These are phyloP conservation scores for Thamnophis sirtalis DNA, from an alignment of 2,113 vertebrate species.

Conservation along the genomic window DNA sequence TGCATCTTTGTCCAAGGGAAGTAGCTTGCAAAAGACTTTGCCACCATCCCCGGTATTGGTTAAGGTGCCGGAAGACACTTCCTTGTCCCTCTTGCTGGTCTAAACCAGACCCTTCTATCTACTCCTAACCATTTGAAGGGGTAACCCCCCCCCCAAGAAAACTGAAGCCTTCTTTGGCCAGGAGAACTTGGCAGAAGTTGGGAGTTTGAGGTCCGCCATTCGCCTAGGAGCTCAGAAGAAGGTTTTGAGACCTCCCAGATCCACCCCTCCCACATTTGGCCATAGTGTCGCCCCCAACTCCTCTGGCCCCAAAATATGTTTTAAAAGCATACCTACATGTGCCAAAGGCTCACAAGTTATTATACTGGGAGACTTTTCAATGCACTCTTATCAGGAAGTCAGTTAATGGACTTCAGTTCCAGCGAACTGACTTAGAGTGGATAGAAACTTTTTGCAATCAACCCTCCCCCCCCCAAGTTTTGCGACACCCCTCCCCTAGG, in stretches of 20 bases:
- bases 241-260: not conserved
- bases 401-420: not conserved
- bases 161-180: not conserved
- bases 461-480: too few relatives aligned
- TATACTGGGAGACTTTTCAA: not conserved
- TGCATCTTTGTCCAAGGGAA: not conserved
- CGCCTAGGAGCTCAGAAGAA: not conserved
- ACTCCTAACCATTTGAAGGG: not conserved
- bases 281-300: not conserved
- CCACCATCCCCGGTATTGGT: not conserved
- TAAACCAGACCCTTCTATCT: not conserved
- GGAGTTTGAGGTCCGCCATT: not conserved
- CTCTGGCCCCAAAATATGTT: not conserved
- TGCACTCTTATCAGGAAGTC: not conserved
- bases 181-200: not conserved
- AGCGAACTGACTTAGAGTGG: not conserved
- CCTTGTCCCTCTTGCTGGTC: not conserved
- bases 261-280: not conserved
- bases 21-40: not conserved
- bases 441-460: not conserved
- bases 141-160: not conserved
- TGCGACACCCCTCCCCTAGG: too few relatives aligned
- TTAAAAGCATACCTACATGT: not conserved
- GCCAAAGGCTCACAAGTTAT: not conserved
- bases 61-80: not conserved